A percentile compares a stretch with the other conserved stretches of the same genome.
phyloP scores from a whole-genome alignment of 2,113 vertebrate genomes.

The Bambusicola thoracicus region DNA sequence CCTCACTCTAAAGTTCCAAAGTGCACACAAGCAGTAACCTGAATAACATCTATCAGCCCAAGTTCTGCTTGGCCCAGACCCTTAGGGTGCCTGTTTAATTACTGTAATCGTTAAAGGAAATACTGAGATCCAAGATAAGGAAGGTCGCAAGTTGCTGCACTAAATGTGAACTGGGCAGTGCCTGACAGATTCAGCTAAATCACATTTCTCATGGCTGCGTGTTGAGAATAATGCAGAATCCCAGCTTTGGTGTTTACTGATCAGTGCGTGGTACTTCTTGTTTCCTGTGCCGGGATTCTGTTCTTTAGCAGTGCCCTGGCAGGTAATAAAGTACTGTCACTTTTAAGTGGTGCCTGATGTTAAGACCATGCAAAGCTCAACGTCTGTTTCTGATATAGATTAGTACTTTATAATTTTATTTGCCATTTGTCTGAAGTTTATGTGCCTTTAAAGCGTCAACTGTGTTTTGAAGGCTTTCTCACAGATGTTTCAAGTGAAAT shows the following conservation, averaged over 20 bases:
- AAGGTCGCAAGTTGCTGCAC: neutral
- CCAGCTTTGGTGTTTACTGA: neutral
- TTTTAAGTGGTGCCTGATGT: neutral
- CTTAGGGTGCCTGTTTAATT: neutral
- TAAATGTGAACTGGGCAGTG: neutral
- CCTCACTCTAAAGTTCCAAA: neutral
- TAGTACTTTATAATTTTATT: neutral
- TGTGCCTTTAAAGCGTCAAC: slow-evolving; percentile 5
- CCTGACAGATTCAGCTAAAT: neutral
- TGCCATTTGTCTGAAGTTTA: slow-evolving; percentile 43
- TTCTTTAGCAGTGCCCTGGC: neutral
- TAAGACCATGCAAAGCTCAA: neutral
- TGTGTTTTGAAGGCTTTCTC: slow-evolving; percentile 1
- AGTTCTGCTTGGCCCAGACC: neutral
- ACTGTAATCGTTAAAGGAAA: neutral
- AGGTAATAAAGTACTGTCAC: neutral
- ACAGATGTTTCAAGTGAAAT: neutral
- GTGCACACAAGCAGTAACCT: neutral
- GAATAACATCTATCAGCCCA: rapidly evolving
- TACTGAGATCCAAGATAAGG: neutral
- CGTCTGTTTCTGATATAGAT: neutral
- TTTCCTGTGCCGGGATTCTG: neutral
- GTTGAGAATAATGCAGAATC: neutral
- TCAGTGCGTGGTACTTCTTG: neutral
- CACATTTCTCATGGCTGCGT: neutral